Conservation (phyloP, 2,888 invertebrate genomes). For the Dendrolimus houi region DNA sequence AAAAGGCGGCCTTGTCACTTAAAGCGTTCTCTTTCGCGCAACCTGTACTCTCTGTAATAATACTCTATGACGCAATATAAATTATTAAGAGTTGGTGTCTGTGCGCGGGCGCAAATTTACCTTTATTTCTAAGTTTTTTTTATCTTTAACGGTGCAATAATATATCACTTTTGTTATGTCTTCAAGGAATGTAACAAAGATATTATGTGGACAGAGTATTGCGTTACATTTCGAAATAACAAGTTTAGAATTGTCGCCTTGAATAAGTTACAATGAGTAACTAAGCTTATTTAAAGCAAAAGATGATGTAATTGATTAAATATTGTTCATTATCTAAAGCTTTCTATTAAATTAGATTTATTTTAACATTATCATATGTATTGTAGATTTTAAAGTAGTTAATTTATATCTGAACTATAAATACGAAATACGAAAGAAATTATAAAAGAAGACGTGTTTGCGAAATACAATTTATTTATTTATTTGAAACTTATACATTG, state of each 20-base stretch:
- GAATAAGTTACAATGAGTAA: neutral
- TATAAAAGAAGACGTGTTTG: too few species aligned
- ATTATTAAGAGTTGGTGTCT: conserved; percentile 11
- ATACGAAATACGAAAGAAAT: too few species aligned
- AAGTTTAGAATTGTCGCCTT: conserved; percentile 1
- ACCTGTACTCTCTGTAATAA: too few species aligned
- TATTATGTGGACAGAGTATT: conserved; percentile 1
- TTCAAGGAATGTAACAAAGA: conserved; percentile 15
- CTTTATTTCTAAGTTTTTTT: conserved; percentile 30
- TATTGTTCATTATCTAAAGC: too few species aligned
- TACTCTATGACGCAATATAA: conserved; percentile 14
- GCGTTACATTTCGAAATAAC: conserved; percentile 1
- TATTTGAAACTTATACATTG: too few species aligned
- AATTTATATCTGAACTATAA: too few species aligned
- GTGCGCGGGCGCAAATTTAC: conserved; percentile 52
- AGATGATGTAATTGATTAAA: neutral
- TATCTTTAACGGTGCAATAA: conserved; percentile 36
- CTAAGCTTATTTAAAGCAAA: neutral
- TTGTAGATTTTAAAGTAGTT: too few species aligned
- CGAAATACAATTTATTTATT: too few species aligned
- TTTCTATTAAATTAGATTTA: too few species aligned
- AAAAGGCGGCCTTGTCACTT: too few species aligned
- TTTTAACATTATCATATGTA: too few species aligned
- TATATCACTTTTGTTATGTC: conserved; percentile 24
- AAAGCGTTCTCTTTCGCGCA: too few species aligned